Percentiles rank a stretch among this genome's conserved stretches.
Evolutionary conservation across 2,888 invertebrate genomes (phyloP).

Genomic region (Patella ulyssiponensis): DNA sequence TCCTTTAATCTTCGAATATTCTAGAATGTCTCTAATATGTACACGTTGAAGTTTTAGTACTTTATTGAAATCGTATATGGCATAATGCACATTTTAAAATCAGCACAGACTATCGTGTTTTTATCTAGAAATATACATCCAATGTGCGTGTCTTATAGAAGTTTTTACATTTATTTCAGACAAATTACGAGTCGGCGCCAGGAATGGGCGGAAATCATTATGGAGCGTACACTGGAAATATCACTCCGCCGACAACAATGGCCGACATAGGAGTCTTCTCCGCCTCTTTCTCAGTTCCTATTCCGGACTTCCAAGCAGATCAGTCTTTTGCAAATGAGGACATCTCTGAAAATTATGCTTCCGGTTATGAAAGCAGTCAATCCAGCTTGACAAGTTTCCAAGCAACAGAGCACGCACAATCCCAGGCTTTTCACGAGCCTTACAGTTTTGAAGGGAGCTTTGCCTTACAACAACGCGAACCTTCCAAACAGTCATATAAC

Average conservation of each 20-base stretch:
- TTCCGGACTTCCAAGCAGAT: slow-evolving; percentile 62
- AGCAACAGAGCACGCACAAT: slow-evolving; percentile 37
- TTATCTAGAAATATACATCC: not conserved
- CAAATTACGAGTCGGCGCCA: slow-evolving; percentile 43
- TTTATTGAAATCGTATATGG: too few species aligned
- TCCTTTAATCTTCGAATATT: too few species aligned
- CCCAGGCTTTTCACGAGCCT: slow-evolving; percentile 51
- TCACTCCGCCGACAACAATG: slow-evolving; percentile 43
- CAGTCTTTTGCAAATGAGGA: slow-evolving; percentile 49
- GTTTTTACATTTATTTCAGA: slow-evolving; percentile 37
- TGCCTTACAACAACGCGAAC: slow-evolving; percentile 50
- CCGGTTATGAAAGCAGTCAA: slow-evolving; percentile 45
- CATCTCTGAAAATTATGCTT: slow-evolving; percentile 45
- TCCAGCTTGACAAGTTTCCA: slow-evolving; percentile 41
- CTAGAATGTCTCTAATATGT: too few species aligned
- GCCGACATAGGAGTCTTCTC: slow-evolving; percentile 79
- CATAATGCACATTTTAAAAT: too few species aligned
- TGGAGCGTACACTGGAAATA: slow-evolving; percentile 42
- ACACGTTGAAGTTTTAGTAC: too few species aligned
- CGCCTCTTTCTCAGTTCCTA: slow-evolving; percentile 79
- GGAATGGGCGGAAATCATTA: slow-evolving; percentile 42
- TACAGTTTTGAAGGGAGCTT: slow-evolving; percentile 60
- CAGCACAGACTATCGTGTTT: too few species aligned
- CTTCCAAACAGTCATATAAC: slow-evolving; percentile 34
- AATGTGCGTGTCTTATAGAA: slow-evolving; percentile 15